Conservation (phyloP, 2,113 vertebrate species). For the Poicephalus meyeri region DNA sequence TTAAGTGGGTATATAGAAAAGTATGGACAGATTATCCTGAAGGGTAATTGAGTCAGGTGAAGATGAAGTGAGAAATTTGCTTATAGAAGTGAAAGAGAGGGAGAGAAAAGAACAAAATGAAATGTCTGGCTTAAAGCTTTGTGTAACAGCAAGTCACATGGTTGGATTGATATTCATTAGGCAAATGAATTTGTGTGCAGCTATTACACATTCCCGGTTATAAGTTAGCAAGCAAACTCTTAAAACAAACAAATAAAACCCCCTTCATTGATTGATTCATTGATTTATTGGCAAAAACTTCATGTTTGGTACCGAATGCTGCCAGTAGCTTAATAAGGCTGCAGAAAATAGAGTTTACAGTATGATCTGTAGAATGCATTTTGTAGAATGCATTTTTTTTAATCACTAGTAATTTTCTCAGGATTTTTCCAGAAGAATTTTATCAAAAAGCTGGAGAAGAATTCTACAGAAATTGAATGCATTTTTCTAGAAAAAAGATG, state of each 20-base stretch:
- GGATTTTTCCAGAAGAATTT: neutral
- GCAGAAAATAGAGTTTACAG: neutral
- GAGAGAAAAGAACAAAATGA: slow-evolving; percentile 25
- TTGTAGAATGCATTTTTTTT: neutral
- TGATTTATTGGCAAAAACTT: neutral
- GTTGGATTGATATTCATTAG: slow-evolving; percentile 16
- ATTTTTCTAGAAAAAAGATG: neutral
- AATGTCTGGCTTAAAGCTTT: neutral
- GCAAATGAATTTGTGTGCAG: neutral
- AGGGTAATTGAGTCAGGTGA: slow-evolving; percentile 64
- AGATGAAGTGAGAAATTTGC: slow-evolving; percentile 64
- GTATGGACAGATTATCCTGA: slow-evolving; percentile 58
- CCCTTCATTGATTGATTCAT: neutral
- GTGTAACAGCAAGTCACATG: neutral
- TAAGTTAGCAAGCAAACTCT: slow-evolving; percentile 6
- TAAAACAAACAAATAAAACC: neutral
- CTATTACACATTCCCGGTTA: neutral
- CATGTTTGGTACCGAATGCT: neutral
- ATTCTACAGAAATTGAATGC: neutral
- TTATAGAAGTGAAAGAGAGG: neutral
- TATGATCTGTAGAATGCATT: neutral
- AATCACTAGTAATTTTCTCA: neutral
- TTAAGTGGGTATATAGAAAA: slow-evolving; percentile 53
- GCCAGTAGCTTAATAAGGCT: neutral
- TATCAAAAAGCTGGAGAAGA: neutral